Evolutionary conservation across 2,797 vertebrate species (phyloP), one percentile per base, ranked within the genome.

Genomic region (Notolepis coatsorum): DNA sequence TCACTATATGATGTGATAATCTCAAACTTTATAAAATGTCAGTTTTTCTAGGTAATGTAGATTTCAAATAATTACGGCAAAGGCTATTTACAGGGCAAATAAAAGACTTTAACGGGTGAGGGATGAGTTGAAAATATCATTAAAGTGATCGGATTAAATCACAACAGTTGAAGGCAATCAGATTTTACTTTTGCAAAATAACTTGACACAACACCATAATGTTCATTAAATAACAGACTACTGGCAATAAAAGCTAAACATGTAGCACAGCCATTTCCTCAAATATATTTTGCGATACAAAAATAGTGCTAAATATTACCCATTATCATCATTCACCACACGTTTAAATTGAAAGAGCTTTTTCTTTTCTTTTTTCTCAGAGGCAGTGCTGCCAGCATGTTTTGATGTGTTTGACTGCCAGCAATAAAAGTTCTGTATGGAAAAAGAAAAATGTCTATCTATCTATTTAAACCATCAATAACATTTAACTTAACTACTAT

Each of bases 271-370:
- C 62, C 67, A 74, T 82, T 87, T 82, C 68, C 74, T 64, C 66
- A 42, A 79, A 80, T 61, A 49, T 65, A 42, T 73, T 68, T 66
- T 55, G 55, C 56, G 62, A 67, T 76, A 90, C 84, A 93, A 93
- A 91, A 91, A 90, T 90, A 91, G 86, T 91, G 77, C 68, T 88
- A 73, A 88, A 85, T 85, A 84, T 89, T 67, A 72, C 80, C 81
- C 82, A 51, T 75, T 62, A 77, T 85, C 68, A 78, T 85, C 67
- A 59, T 81, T 80, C 57, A 80, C 64, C 77, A 81, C 67, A 90
- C 70, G 67, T 35, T 37, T 59, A 73, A 39, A 81, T 67, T 63
- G 25, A 75, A 73, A 48, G 59, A 76, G 71, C 71, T 46, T 65
- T 73, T 27, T 31, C 23, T 38, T 7, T n/a, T n/a, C n/a, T n/a